Conservation (phyloP, 2,888 invertebrate genomes). For the Ectropis crepuscularia region DNA sequence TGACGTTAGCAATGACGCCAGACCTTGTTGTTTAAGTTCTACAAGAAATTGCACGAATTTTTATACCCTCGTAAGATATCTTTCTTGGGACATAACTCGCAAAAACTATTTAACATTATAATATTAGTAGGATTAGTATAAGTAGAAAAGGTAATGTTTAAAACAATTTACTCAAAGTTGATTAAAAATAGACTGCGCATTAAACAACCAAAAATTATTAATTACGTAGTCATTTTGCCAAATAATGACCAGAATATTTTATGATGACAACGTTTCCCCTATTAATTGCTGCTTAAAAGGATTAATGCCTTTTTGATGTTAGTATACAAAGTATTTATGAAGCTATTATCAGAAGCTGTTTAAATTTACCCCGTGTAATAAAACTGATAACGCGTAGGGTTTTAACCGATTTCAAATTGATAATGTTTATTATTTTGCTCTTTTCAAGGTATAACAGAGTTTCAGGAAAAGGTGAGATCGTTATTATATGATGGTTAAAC, state of each 20-base stretch:
- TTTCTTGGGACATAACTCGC: no score
- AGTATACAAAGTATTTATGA: conserved; percentile 29
- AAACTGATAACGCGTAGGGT: conserved; percentile 20
- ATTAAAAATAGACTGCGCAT: no score
- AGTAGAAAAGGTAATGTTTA: no score
- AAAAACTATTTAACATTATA: no score
- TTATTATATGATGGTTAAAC: no score
- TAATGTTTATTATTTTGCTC: conserved; percentile 12
- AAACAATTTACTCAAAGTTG: no score
- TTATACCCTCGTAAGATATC: no score
- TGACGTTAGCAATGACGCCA: no score
- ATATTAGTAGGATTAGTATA: no score
- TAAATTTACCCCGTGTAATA: conserved; percentile 24
- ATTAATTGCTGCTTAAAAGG: conserved; percentile 30
- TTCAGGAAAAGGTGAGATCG: no score
- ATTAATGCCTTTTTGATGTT: conserved; percentile 32
- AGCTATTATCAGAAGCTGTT: conserved; percentile 27
- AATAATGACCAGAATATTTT: conserved; percentile 35
- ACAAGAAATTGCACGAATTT: no score
- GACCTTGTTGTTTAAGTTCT: no score
- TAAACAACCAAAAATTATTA: conserved; percentile 12
- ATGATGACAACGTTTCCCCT: conserved; percentile 28
- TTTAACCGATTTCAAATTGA: conserved; percentile 14
- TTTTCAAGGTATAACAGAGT: neutral
- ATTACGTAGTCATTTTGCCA: conserved; percentile 25